Evolutionary conservation across 2,888 invertebrate genomes (phyloP), one percentile per base, ranked within the genome.

Genomic region (Aleiodes alternator): DNA sequence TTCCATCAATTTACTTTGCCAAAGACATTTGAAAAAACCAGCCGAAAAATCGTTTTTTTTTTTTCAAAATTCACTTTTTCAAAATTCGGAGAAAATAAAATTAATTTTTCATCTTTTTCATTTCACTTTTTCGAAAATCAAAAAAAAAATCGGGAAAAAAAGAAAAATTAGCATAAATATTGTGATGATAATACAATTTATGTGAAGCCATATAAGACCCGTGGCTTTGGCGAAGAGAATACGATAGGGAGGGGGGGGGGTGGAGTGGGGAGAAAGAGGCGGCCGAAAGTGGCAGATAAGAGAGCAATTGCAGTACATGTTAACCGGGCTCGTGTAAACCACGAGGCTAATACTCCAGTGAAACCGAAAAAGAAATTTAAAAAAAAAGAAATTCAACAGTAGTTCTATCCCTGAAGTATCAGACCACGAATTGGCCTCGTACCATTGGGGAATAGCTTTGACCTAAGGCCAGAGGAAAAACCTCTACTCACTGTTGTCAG

Each of bases 271-370:
- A 68, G 43, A 76, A 55, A 66, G 57, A 53, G 56, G 29, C 57
- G 53, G 50, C 43, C 4, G 11, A n/a, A 70, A 70, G 38, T 59
- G 56, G 23, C 59, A 73, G 68, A 59, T 51, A 69, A 50, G 48
- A 73, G 69, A 38, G 48, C 64, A 64, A 48, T 64, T 11, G 48
- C 23, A 34, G 48, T 23, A 48, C 64, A 64, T 64, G 64, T 23
- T 14, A 38, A n/a, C 12, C 31, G 11, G 38, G 16, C 56, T 6
- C n/a, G 23, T 23, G 23, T 11, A 29, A 34, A 31, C 5, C n/a
- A n/a, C n/a, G 8, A 12, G 34, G n/a, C 59, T 38, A 34, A 9
- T 59, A 59, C 34, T 38, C 29, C 38, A 34, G 59, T 38, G n/a
- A 34, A 59, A 59, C 59, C 59, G 59, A 6, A 59, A 59, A 11